Evolutionary conservation across 2,797 vertebrate species (phyloP).

Genomic region (Alectoris magna): DNA sequence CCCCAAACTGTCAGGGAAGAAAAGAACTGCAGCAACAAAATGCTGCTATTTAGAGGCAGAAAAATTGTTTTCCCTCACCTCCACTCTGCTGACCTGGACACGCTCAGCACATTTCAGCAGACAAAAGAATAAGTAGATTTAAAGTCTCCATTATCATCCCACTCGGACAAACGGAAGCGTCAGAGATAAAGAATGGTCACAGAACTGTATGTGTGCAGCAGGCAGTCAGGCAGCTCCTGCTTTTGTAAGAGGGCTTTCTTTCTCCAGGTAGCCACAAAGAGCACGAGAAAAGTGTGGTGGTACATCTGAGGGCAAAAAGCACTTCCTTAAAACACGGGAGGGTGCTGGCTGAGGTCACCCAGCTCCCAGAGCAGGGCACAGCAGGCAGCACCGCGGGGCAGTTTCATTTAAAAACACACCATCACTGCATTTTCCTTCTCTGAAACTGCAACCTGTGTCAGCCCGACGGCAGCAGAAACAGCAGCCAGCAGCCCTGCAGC

Average conservation of each 20-base stretch:
- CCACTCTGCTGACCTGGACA: not conserved
- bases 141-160: not conserved
- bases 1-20: accelerated
- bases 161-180: not conserved
- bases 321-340: not conserved
- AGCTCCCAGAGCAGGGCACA: not conserved
- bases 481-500: no score
- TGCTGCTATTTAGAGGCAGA: not conserved
- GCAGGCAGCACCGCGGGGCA: not conserved
- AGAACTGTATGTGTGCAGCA: no score
- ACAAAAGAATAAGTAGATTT: not conserved
- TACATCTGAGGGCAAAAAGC: not conserved
- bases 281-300: not conserved
- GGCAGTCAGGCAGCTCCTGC: not conserved
- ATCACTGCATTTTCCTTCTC: not conserved
- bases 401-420: not conserved
- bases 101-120: not conserved
- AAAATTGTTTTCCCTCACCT: not conserved
- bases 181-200: not conserved
- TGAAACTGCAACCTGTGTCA: not conserved
- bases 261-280: not conserved
- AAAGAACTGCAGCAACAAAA: not conserved
- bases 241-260: not conserved
- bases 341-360: not conserved
- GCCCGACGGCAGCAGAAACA: not conserved